Evolutionary conservation across 1,140 invertebrate species (phyloP).

Genomic region (Zaprionus inermis): DNA sequence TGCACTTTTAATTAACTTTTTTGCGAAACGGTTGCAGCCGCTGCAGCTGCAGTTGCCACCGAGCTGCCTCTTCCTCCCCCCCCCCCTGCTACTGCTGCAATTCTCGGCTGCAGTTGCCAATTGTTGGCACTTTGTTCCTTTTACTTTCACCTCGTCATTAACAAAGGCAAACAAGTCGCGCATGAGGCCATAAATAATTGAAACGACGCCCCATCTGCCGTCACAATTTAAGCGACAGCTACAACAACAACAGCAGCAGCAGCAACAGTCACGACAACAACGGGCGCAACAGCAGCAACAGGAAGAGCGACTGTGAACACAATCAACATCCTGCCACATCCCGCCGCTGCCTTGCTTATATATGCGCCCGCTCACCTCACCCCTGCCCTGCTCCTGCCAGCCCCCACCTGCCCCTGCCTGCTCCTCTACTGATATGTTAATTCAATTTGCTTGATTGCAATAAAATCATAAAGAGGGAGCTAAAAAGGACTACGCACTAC

Average conservation of each 20-base stretch:
- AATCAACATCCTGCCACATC: conserved; percentile 43
- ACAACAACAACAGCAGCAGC: conserved; percentile 21
- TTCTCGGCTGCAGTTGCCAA: conserved; percentile 54
- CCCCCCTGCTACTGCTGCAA: conserved; percentile 32
- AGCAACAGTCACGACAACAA: conserved; percentile 17
- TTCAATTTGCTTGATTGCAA: conserved; percentile 73
- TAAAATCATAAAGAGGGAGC: conserved; percentile 33
- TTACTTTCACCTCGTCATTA: conserved; percentile 61
- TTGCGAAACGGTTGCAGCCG: conserved; percentile 46
- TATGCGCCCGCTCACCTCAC: too few relatives aligned
- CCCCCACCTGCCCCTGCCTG: too few relatives aligned
- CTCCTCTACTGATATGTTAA: conserved; percentile 76
- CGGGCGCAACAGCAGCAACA: conserved; percentile 19
- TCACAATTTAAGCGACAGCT: conserved; percentile 61
- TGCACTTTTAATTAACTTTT: conserved; percentile 83
- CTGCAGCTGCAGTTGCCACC: conserved; percentile 27
- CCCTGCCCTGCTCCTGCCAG: neutral
- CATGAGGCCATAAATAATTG: conserved; percentile 73
- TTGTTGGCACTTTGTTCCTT: conserved; percentile 63
- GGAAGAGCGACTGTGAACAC: conserved; percentile 23
- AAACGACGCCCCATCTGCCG: conserved; percentile 54
- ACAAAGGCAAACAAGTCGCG: conserved; percentile 71
- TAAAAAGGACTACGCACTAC: conserved; percentile 9
- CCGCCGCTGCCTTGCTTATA: too few relatives aligned
- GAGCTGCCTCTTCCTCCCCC: conserved; percentile 16